A percentile compares a stretch with the other conserved stretches of the same genome.
phyloP scores from a whole-genome alignment of 53 echinoderm and acorn worm genomes.

The Echinometra lucunter region DNA sequence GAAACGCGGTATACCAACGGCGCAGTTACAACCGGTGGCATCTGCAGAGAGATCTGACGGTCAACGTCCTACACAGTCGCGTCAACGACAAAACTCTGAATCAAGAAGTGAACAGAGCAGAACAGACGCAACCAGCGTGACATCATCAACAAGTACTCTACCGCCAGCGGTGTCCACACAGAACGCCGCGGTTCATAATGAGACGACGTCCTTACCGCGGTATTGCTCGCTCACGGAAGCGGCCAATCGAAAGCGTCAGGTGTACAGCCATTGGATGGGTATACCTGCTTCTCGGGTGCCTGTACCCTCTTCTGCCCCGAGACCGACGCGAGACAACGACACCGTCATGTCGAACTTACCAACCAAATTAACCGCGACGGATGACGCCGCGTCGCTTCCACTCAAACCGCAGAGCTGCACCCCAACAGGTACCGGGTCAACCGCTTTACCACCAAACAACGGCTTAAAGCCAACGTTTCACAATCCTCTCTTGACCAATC shows the following conservation, averaged over 20 bases:
- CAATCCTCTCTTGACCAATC: background rate
- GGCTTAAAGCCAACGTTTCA: slow-evolving; percentile 26
- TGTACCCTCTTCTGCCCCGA: background rate
- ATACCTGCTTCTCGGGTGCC: background rate
- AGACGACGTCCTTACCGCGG: slow-evolving; percentile 50
- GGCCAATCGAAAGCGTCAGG: slow-evolving; percentile 65
- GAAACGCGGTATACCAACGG: slow-evolving; percentile 44
- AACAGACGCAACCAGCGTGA: background rate
- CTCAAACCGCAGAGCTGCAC: slow-evolving; percentile 46
- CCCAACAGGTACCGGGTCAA: slow-evolving; percentile 21
- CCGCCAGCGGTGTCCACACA: background rate
- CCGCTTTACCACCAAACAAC: slow-evolving; percentile 11
- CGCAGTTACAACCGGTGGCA: background rate
- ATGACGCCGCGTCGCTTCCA: background rate
- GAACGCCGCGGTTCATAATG: background rate
- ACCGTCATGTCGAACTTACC: background rate
- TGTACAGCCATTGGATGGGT: slow-evolving; percentile 42
- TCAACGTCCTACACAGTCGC: slow-evolving; percentile 26
- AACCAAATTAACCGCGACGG: background rate
- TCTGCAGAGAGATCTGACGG: slow-evolving; percentile 2
- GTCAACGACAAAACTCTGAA: slow-evolving; percentile 46
- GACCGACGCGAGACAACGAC: slow-evolving; percentile 11
- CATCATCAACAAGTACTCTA: background rate
- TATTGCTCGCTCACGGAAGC: slow-evolving; percentile 75
- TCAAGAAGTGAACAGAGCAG: slow-evolving; percentile 10